These are phyloP conservation scores for Acronicta leporina DNA, from an alignment of 2,888 invertebrate species.

Conservation along the genomic window DNA sequence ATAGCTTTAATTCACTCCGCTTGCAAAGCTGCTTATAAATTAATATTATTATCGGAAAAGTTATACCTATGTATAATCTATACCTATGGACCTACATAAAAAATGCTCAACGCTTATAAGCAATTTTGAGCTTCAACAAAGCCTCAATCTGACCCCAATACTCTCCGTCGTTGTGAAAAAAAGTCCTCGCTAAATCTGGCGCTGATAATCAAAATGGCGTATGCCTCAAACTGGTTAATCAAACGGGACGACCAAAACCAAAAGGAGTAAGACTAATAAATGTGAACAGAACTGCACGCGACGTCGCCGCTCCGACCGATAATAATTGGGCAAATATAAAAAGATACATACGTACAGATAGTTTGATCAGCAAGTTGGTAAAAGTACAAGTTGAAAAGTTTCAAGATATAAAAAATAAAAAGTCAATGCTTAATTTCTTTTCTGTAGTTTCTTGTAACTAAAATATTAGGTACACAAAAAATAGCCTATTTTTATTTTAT, in stretches of 20 bases:
- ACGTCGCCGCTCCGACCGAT: constrained; percentile 23
- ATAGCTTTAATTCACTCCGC: too few relatives aligned
- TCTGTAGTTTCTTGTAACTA: too few relatives aligned
- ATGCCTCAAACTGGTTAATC: constrained; percentile 50
- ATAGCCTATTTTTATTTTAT: too few relatives aligned
- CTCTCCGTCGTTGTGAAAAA: constrained; percentile 5
- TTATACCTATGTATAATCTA: too few relatives aligned
- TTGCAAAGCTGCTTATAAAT: too few relatives aligned
- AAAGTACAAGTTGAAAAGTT: constrained; percentile 2
- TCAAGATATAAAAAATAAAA: background rate
- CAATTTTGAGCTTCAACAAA: background rate
- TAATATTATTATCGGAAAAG: too few relatives aligned
- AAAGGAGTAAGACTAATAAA: constrained; percentile 42
- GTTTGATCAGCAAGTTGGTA: constrained; percentile 12
- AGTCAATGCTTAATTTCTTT: too few relatives aligned
- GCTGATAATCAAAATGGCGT: constrained; percentile 43
- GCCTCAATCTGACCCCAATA: background rate
- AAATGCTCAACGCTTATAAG: background rate
- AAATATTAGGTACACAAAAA: too few relatives aligned
- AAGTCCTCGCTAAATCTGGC: constrained; percentile 29
- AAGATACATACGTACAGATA: background rate
- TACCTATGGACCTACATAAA: too few relatives aligned
- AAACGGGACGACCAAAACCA: constrained; percentile 32
- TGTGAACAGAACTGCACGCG: constrained; percentile 36
- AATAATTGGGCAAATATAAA: constrained; percentile 47